phyloP scores from a whole-genome alignment of 1,140 invertebrate genomes.

The Diachasma alloeum region DNA sequence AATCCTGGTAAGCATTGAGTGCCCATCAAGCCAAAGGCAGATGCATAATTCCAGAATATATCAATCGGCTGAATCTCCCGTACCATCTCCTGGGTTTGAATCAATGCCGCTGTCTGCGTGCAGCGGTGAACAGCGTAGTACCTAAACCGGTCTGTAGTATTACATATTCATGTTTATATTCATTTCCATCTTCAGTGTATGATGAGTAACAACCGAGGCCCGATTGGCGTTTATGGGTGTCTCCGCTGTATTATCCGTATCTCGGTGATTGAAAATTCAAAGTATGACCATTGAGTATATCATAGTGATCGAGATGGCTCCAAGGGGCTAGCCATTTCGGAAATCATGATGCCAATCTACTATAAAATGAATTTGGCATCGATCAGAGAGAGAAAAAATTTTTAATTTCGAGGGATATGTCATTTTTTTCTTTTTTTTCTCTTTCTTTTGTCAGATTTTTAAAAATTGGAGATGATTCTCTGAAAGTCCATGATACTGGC shows the following conservation, averaged over 20 bases:
- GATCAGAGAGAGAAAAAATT: no score
- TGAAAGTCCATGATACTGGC: no score
- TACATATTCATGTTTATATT: conserved; percentile 25
- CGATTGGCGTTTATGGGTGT: not conserved
- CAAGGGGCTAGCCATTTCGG: not conserved
- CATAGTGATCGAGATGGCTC: not conserved
- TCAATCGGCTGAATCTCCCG: conserved; percentile 14
- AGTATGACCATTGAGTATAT: not conserved
- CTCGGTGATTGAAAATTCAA: not conserved
- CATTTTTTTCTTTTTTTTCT: no score
- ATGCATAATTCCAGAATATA: conserved; percentile 27
- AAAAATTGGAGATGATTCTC: no score
- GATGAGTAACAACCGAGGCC: not conserved
- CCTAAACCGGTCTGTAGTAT: conserved; percentile 8
- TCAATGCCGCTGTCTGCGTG: not conserved
- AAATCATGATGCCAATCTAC: not conserved
- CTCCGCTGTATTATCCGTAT: not conserved
- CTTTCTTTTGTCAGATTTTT: no score
- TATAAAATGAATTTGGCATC: no score
- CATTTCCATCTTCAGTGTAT: not conserved
- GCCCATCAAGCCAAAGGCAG: conserved; percentile 20
- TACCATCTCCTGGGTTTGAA: conserved; percentile 4
- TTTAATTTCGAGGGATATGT: no score
- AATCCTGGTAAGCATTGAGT: conserved; percentile 17
- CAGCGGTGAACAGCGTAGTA: not conserved